phyloP scores from a whole-genome alignment of 2,797 vertebrate species.

The Amniataba percoides region DNA sequence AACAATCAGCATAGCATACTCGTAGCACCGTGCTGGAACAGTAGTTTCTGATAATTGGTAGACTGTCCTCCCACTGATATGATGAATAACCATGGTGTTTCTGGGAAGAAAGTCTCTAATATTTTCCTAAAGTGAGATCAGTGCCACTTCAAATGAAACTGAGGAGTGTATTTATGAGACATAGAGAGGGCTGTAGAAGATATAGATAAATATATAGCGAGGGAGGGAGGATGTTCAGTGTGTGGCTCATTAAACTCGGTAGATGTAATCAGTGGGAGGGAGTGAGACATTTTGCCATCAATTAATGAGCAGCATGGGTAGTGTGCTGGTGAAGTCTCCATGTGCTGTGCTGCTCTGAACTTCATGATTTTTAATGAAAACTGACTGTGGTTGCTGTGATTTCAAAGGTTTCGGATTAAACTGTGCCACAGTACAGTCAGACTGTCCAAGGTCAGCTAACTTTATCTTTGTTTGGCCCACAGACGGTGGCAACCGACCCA shows the following conservation, averaged over 20 bases:
- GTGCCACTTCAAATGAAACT: conserved; percentile 44
- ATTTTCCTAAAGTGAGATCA: conserved; percentile 49
- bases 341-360: conserved; percentile 19
- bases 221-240: conserved; percentile 50
- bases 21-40: conserved; percentile 41
- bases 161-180: conserved; percentile 37
- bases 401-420: not conserved
- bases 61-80: conserved; percentile 61
- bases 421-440: too few relatives aligned
- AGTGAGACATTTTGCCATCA: conserved; percentile 59
- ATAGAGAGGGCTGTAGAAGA: conserved; percentile 18
- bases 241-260: conserved; percentile 71
- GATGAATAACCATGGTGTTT: conserved; percentile 52
- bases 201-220: conserved; percentile 31
- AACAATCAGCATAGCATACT: conserved; percentile 55
- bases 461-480: not conserved
- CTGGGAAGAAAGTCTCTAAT: conserved; percentile 36
- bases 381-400: not conserved
- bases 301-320: conserved; percentile 61
- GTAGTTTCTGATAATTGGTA: conserved; percentile 60
- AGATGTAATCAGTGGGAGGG: conserved; percentile 71
- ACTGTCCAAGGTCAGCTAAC: not conserved
- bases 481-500: not conserved
- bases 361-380: not conserved
- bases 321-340: conserved; percentile 24